Evolutionary conservation across 1,140 invertebrate genomes (phyloP), one percentile per base, ranked within the genome.

Genomic region (Drosophila erecta): DNA sequence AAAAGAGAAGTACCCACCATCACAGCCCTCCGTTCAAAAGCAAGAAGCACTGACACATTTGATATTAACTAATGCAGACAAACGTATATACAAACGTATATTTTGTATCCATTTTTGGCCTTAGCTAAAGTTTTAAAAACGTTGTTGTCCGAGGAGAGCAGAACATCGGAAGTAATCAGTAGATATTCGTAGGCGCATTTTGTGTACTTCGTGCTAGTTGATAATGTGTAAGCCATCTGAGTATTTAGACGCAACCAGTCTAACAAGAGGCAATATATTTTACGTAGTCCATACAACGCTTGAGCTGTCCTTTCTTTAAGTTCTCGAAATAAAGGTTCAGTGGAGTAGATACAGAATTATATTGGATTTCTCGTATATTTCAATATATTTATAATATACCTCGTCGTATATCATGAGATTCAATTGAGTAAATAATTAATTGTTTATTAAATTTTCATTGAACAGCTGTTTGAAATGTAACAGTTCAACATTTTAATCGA

Each of bases 21-120:
- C 47, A 60, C 35, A 84, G 66, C 79, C 84, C 85, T 89, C 84
- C 84, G 85, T 74, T 74, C 37, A 69, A 66, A 62, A 47, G 27
- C 35, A 47, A 65, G 17, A 62, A 67, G 27, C 37, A 61, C 30
- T 12, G 47, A 27, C 50, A 57, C 54, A 54, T 38, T 54, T 83
- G 55, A 71, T 71, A 69, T 89, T 83, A 65, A 49, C 72, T 49
- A 4, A n/a, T 46, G n/a, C n/a, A n/a, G n/a, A n/a, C n/a, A n/a
- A n/a, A n/a, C n/a, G n/a, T n/a, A 47, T 38, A 66, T 69, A 78
- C 43, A 69, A 64, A 50, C 11, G 11, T 33, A 59, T 76, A 76
- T 76, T 76, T 76, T 76, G 50, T 64, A 71, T 56, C 37, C 17
- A 53, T 46, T 24, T 57, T 72, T 74, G 46, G 75, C 83, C 78